phyloP scores from a whole-genome alignment of 92 coral and sea anemone genomes.

The Isaurus tuberculatus region DNA sequence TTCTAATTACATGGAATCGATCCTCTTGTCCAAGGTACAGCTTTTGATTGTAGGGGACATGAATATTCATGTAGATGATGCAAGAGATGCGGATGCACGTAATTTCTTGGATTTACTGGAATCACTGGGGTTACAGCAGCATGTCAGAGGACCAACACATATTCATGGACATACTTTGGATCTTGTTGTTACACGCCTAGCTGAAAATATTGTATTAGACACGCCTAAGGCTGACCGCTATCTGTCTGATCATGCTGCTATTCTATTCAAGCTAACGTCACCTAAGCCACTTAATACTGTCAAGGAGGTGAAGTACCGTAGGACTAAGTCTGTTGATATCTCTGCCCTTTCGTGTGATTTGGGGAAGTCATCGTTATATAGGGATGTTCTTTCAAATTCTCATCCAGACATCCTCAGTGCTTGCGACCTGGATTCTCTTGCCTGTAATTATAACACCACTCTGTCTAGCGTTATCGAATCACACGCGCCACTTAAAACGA shows the following conservation, averaged over 20 bases:
- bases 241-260: constrained; percentile 61
- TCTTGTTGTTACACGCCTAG: constrained; percentile 56
- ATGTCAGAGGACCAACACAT: constrained; percentile 56
- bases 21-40: constrained; percentile 50
- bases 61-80: constrained; percentile 55
- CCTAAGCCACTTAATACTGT: constrained; percentile 41
- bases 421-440: constrained; percentile 42
- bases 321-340: constrained; percentile 21
- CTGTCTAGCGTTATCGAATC: constrained; percentile 30
- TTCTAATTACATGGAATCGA: constrained; percentile 55
- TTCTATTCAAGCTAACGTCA: constrained; percentile 49
- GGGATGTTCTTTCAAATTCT: constrained; percentile 22
- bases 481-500: constrained; percentile 44
- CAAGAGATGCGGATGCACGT: constrained; percentile 58
- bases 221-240: constrained; percentile 51
- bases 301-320: constrained; percentile 21
- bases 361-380: constrained; percentile 11
- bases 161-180: constrained; percentile 58
- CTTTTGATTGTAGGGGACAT: constrained; percentile 59
- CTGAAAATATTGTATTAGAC: constrained; percentile 45
- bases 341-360: constrained; percentile 33
- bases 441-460: constrained; percentile 38
- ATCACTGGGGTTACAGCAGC: constrained; percentile 58
- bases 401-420: constrained; percentile 18
- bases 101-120: constrained; percentile 49